Evolutionary conservation across 2,797 vertebrate species (phyloP), one percentile per base, ranked within the genome.

Genomic region (Channallabes apus): DNA sequence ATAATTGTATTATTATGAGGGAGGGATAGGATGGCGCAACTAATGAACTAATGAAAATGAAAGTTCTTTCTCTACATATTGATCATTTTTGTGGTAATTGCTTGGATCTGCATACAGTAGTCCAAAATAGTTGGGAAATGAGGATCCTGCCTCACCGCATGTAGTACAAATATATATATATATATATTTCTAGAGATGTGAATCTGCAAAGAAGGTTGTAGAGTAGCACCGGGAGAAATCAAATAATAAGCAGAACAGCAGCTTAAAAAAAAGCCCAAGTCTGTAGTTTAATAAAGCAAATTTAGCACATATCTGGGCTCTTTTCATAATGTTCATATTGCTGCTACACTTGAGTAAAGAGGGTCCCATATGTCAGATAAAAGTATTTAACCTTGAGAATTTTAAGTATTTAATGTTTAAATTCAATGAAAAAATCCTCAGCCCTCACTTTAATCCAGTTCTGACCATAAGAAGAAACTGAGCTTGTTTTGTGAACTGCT

Each of bases 11-110:
- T 80, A 80, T 64, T 80, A 80, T 29, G 24, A 20, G 61, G 72
- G 6, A 85, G 46, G 65, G 73, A 80, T 76, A 27, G 59, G 41
- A 86, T 67, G 67, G 72, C 78, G 56, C 46, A 84, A 87, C 83
- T 80, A 82, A 67, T 81, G 64, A 86, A 67, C 46, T 85, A 86
- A 86, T 87, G 76, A 86, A n/a, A 38, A n/a, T 22, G 38, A 85
- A 86, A 65, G n/a, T 73, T 71, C 68, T 86, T 86, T 64, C 68
- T 80, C 69, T 67, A 71, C 58, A 35, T 62, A 76, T 58, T 32
- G 46, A 82, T 65, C 35, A 38, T 80, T 85, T 88, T 79, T 87
- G 41, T 8, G 4, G 14, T 75, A 76, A 58, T 76, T 58, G 20
- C 76, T 78, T 20, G 32, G 78, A 64, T 71, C 64, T 29, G 17